Percentiles rank a stretch among this genome's conserved stretches.
Evolutionary conservation across 2,888 invertebrate genomes (phyloP).

Genomic region (Macrostomum cliftonense): DNA sequence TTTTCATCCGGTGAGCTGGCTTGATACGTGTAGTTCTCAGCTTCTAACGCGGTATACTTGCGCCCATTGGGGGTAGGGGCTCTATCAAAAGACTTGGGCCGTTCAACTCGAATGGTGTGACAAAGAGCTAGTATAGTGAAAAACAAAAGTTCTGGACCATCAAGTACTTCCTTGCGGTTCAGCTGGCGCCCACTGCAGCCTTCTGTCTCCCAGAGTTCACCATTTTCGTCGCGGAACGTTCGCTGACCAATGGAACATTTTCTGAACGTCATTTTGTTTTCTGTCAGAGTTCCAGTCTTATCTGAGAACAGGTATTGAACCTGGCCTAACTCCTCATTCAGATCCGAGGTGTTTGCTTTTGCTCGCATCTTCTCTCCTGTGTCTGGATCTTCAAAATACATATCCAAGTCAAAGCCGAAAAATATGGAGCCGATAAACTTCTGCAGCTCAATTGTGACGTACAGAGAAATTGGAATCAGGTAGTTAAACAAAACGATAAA

Average conservation of each 20-base stretch:
- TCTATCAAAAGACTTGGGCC: too few species aligned
- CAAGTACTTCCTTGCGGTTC: too few species aligned
- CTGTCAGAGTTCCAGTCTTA: constrained; percentile 66
- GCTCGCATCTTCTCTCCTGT: constrained; percentile 46
- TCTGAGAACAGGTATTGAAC: constrained; percentile 61
- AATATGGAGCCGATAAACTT: constrained; percentile 49
- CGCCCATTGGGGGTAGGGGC: too few species aligned
- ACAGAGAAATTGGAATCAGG: constrained; percentile 65
- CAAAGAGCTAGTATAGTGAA: constrained; percentile 9
- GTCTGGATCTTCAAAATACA: constrained; percentile 28
- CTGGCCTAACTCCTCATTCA: constrained; percentile 69
- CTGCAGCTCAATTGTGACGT: constrained; percentile 55
- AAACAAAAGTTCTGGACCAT: neutral
- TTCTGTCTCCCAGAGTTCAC: too few species aligned
- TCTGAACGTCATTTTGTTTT: constrained; percentile 62
- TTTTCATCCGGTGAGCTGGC: constrained; percentile 75
- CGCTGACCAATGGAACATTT: constrained; percentile 51
- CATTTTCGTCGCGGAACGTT: constrained; percentile 32
- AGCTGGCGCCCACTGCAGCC: too few species aligned
- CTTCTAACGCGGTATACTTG: too few species aligned
- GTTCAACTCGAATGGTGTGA: constrained; percentile 8
- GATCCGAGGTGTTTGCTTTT: constrained; percentile 59
- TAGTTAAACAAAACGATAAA: constrained; percentile 62
- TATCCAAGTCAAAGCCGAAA: constrained; percentile 54
- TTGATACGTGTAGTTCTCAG: constrained; percentile 19